Conservation (phyloP, 1,140 invertebrate genomes). For the Panagrolaimus sp. region DNA sequence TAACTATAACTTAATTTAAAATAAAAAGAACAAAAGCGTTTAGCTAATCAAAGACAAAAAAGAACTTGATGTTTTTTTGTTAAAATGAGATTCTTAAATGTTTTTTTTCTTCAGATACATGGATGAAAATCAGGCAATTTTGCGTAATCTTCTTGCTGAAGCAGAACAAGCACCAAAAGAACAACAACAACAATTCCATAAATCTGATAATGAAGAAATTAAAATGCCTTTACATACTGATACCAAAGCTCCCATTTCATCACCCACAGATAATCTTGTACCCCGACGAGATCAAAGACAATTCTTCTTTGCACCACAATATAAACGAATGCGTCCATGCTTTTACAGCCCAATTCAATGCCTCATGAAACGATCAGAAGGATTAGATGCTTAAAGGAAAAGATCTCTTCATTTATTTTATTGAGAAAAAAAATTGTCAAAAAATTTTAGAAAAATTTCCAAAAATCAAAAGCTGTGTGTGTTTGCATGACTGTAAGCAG, state of each 20-base stretch:
- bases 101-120: conserved; percentile 9
- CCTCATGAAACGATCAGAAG: conserved; percentile 20
- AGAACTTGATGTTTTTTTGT: too few relatives aligned
- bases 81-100: too few relatives aligned
- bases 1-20: too few relatives aligned
- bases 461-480: too few relatives aligned
- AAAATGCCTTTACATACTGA: neutral
- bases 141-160: conserved; percentile 4
- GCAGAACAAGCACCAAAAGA: neutral
- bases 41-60: too few relatives aligned
- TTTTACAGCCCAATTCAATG: conserved; percentile 31
- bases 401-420: too few relatives aligned
- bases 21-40: too few relatives aligned
- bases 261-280: neutral
- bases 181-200: neutral
- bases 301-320: conserved; percentile 12
- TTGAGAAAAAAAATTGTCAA: too few relatives aligned
- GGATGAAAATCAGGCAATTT: conserved; percentile 6
- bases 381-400: too few relatives aligned
- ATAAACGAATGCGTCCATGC: conserved; percentile 25
- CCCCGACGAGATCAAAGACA: conserved; percentile 6
- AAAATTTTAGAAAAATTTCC: too few relatives aligned
- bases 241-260: neutral
- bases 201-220: too few relatives aligned
- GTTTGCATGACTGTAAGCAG: too few relatives aligned